Percentiles rank a stretch among this genome's conserved stretches.
Conservation (phyloP, 2,797 vertebrate genomes). For the Esox masquinongy region DNA sequence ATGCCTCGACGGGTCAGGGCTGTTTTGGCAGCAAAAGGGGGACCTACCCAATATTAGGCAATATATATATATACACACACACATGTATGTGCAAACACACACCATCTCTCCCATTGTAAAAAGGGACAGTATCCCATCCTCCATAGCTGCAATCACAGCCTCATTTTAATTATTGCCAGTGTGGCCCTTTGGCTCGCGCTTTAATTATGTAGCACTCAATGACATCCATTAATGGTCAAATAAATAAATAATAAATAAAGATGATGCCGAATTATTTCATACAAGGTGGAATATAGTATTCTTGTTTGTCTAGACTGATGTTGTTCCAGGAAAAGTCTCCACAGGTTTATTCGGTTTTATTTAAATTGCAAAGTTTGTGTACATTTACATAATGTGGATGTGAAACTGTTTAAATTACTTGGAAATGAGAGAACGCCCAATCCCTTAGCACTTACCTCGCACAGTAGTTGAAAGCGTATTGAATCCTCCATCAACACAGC, state of each 20-base stretch:
- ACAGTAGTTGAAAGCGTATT: slow-evolving; percentile 38
- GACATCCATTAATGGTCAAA: slow-evolving; percentile 18
- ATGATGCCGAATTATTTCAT: slow-evolving; percentile 49
- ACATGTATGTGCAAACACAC: slow-evolving; percentile 12
- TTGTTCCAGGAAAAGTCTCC: neutral
- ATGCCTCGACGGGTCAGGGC: no score
- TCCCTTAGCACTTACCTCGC: slow-evolving; percentile 65
- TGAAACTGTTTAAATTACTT: slow-evolving; percentile 44
- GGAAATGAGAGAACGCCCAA: slow-evolving; percentile 57
- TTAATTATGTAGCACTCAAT: slow-evolving; percentile 35
- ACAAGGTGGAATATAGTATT: slow-evolving; percentile 26
- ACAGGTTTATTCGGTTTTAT: neutral
- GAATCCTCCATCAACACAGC: slow-evolving; percentile 53
- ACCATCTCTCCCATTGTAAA: slow-evolving; percentile 22
- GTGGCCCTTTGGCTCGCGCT: slow-evolving; percentile 26
- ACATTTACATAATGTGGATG: slow-evolving; percentile 22
- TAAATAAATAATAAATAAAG: slow-evolving; percentile 19
- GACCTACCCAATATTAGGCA: no score
- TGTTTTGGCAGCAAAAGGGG: no score
- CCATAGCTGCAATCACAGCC: slow-evolving; percentile 37
- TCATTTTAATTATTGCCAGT: slow-evolving; percentile 34
- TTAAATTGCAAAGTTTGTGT: neutral
- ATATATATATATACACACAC: neutral
- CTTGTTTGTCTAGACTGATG: slow-evolving; percentile 19
- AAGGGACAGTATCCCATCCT: slow-evolving; percentile 41